Percentiles rank a stretch among this genome's conserved stretches.
Evolutionary conservation across 1,140 invertebrate genomes (phyloP).

Genomic region (Drosophila prosaltans): DNA sequence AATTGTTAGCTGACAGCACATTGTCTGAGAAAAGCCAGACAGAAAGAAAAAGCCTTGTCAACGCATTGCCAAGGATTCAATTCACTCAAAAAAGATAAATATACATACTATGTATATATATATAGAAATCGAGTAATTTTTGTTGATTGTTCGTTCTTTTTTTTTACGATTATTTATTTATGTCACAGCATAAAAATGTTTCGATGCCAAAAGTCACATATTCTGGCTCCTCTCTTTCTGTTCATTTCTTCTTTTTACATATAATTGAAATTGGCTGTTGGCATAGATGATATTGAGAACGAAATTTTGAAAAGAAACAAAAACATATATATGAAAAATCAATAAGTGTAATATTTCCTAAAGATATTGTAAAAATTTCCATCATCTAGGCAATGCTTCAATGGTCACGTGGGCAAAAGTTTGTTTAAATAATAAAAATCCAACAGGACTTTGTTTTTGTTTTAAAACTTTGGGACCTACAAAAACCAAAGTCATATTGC

Average conservation of each 20-base stretch:
- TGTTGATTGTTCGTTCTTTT: constrained; percentile 34
- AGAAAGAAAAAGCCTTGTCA: constrained; percentile 28
- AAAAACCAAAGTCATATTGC: too few species aligned
- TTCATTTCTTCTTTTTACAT: constrained; percentile 45
- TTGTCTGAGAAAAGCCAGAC: constrained; percentile 63
- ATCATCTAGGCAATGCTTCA: background rate
- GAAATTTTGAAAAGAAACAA: constrained; percentile 22
- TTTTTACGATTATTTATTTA: constrained; percentile 55
- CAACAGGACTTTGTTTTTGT: too few species aligned
- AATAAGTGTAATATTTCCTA: constrained; percentile 2
- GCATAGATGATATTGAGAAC: constrained; percentile 43
- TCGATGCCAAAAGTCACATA: constrained; percentile 68
- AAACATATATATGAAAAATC: background rate
- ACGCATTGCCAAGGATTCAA: constrained; percentile 76
- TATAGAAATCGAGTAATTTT: constrained; percentile 32
- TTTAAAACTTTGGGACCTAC: too few species aligned
- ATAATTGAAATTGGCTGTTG: constrained; percentile 63
- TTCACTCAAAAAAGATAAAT: constrained; percentile 54
- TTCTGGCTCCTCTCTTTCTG: background rate
- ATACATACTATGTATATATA: background rate
- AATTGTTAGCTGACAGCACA: constrained; percentile 74
- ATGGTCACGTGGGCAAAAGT: background rate
- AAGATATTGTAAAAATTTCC: background rate
- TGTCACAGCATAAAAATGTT: constrained; percentile 52
- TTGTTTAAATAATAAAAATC: too few species aligned